Evolutionary conservation across 2,797 vertebrate species (phyloP).

Genomic region (Enteromius unitaeniatus): DNA sequence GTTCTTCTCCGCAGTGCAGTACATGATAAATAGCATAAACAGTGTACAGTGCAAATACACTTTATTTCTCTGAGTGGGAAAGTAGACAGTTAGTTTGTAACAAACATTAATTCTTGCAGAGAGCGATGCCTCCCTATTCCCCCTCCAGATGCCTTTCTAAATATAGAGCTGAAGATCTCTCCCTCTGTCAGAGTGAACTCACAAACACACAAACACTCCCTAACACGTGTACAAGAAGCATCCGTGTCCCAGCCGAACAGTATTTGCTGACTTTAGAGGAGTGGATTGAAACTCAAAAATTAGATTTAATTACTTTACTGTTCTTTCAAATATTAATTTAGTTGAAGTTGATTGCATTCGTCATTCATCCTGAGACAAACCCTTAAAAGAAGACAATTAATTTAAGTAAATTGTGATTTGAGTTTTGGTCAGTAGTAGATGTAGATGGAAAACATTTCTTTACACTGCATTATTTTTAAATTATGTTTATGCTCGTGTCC

Average conservation of each 20-base stretch:
- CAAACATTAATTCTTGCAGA: neutral
- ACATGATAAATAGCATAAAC: neutral
- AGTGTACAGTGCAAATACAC: neutral
- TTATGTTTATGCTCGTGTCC: neutral
- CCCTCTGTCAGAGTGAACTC: constrained; percentile 61
- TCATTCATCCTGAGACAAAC: neutral
- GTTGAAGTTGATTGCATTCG: neutral
- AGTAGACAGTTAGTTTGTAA: constrained; percentile 16
- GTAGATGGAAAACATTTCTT: neutral
- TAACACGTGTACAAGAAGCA: constrained; percentile 48
- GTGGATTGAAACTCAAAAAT: neutral
- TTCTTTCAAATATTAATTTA: no score
- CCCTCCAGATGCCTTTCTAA: constrained; percentile 83
- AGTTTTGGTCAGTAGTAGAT: neutral
- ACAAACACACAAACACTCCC: constrained; percentile 35
- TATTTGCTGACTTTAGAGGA: neutral
- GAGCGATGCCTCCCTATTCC: constrained; percentile 60
- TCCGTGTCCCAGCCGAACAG: constrained; percentile 8
- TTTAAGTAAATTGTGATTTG: neutral
- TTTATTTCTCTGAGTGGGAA: constrained; percentile 20
- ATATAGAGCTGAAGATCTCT: constrained; percentile 71
- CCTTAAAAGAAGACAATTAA: neutral
- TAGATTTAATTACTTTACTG: neutral
- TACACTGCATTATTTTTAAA: neutral
- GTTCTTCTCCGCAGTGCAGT: neutral